Evolutionary conservation across 1,140 invertebrate species (phyloP).

Genomic region (Apolygus lucorum): DNA sequence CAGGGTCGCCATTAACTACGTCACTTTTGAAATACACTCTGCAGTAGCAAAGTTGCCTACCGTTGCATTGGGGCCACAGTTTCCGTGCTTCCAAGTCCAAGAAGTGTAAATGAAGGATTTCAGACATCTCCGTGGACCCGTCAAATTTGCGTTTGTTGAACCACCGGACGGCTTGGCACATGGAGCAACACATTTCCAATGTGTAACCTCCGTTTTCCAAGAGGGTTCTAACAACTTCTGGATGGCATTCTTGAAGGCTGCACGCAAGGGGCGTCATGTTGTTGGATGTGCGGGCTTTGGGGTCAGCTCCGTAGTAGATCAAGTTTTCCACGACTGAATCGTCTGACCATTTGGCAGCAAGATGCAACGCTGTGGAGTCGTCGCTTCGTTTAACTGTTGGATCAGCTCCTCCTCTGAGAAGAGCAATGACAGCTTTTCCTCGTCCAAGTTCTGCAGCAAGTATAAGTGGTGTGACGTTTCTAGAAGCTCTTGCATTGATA

Average conservation of each 20-base stretch:
- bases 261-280: not conserved
- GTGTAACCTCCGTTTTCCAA: not conserved
- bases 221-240: not conserved
- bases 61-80: not conserved
- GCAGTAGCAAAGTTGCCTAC: not conserved
- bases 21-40: not conserved
- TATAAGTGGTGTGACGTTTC: not conserved
- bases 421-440: not conserved
- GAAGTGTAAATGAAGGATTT: not conserved
- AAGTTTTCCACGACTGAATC: not conserved
- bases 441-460: not conserved
- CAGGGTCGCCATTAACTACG: not conserved
- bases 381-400: not conserved
- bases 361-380: not conserved
- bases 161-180: not conserved
- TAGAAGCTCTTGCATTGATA: not conserved
- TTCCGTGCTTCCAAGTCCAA: not conserved
- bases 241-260: not conserved
- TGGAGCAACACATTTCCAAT: not conserved
- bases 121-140: not conserved
- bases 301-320: not conserved
- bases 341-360: not conserved
- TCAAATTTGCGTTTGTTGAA: not conserved
- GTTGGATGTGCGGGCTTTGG: not conserved
- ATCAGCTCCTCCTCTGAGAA: not conserved